Base-by-base conservation (phyloP, 2,888 invertebrate species). In the Unio delphinus region DNA sequence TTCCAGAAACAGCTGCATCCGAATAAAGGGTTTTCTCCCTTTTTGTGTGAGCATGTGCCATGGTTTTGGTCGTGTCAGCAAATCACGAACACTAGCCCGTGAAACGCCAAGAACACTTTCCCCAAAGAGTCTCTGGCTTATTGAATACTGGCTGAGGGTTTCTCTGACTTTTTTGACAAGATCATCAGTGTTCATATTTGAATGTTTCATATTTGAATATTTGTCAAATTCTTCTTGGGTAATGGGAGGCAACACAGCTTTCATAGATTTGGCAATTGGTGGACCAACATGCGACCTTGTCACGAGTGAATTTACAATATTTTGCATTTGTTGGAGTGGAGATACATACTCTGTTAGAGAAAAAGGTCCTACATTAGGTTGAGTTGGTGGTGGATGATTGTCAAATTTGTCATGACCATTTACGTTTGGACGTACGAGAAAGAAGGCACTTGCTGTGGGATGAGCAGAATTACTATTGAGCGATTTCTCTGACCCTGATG, bases 1-100 rank as follows among this genome's bases (percentile, higher is more conserved):
- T 83, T 96, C 96, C 26, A 98, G 92, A 96, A 98, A 99, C 70
- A 98, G 91, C 90, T 99, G 98, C 90, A 90, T 90, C 64, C 90
- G 83, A 59, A 90, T 90, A 80, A 90, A 90, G 11, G 90, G 90
- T 78, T 99, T 98, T 45, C 98, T 92, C 0, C 99, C 99, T 89
- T 98, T 98, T 89, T 98, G 98, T 20, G 99, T 99, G 65, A 99
- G 92, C 97, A 98, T 98, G 89, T 97, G 96, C 99, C 99, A 99
- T 0, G 98, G 97, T 90, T 99, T 99, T 56, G 99, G 99, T 66
- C 99, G 92, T 34, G 99, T 99, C 76, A 99, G 92, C 60, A 99
- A 92, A 90, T 99, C 99, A 63, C 98, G 98, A 1, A 99, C 99
- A 6, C 97, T 97, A 57, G 99, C 99, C 76, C 90, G 90, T 23